Base-by-base conservation (phyloP, 2,888 invertebrate genomes). In the Taenaris catops region DNA sequence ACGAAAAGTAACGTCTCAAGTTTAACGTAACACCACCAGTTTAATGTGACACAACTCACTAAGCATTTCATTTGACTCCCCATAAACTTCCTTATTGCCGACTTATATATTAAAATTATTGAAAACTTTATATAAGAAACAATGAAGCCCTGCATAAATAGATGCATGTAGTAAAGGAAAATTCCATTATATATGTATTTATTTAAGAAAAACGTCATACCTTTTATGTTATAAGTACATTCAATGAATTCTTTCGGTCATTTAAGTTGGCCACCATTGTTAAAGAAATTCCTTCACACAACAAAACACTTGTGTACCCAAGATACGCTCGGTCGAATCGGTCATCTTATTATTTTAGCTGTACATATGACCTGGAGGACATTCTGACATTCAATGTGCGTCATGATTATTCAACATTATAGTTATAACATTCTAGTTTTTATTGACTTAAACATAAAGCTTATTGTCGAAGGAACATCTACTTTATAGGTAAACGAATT, bases 311-410 rank as follows among this genome's bases (percentile, higher is more conserved):
- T 74, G 70, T 73, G 58, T 56, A 56, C 41, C 41, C 46, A 44
- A 48, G 39, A 33, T 33, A 35, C 44, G 44, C 49, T 45, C 76
- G 72, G 76, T 71, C 76, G 48, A 67, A 74, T 70, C 75, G 76
- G 78, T 72, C 76, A 76, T 53, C 58, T 51, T 63, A 62, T 66
- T 66, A 58, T 65, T 60, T 60, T 70, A 74, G 66, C 63, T 70
- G 69, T 54, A 63, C 62, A 49, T 55, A 58, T 60, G 52, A 32
- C 35, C 63, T 66, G 66, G 67, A 63, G 71, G 71, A 68, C 72
- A 58, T 55, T 59, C 64, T 35, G 34, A 38, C 38, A 38, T 23
- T 37, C 27, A 26, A 21, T 20, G 50, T 59, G 58, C 53, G 62
- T 63, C 58, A 63, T 51, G 35, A 39, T 26, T 35, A n/a, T n/a